Base-by-base conservation (phyloP, 1,140 invertebrate species). In the Eurosta solidaginis region DNA sequence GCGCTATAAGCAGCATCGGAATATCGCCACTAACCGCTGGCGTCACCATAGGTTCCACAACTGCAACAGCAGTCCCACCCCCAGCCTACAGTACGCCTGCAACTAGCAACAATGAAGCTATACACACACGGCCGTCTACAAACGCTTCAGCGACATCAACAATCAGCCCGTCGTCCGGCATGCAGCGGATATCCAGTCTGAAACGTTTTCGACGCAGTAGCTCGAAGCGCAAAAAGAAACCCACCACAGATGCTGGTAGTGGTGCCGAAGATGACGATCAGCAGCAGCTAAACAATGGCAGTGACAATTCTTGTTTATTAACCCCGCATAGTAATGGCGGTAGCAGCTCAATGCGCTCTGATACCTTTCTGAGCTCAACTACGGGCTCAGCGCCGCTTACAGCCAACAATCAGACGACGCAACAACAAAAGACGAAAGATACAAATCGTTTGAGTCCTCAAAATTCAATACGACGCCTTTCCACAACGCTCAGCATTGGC, bases 371-470 rank as follows among this genome's bases (percentile, higher is more conserved):
- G 17, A 76, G 40, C 14, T 76, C 77, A 25, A 77, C 76, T 0
- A 1, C 59, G 3, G 44, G 45, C 12, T 40, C 74, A 33, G 22
- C 44, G 3, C 47, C 52, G 4, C 33, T 68, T 10, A 68, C 59
- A 40, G 59, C 59, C 6, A 68, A 68, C 59, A 68, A 68, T 42
- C 90, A 91, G 84, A 94, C 93, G 81, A 68, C n/a, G n/a, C n/a
- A 40, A 40, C 59, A 68, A 36, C 59, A 42, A n/a, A 92, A 94
- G 80, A 94, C 92, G 1, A 93, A 94, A 81, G 90, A 91, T 76
- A 90, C 91, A 79, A 91, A 91, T 88, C 91, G 88, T 25, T 83
- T 92, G 77, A 93, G 92, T 87, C 93, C 93, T 40, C 93, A 93
- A 83, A 94, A 93, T 88, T 93, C 93, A 1, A 91, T 94, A 77